Percentiles rank a stretch among this genome's conserved stretches.
These are phyloP conservation scores for Microcebus tavaratra DNA, from an alignment of 2,113 vertebrate genomes.

Conservation along the genomic window DNA sequence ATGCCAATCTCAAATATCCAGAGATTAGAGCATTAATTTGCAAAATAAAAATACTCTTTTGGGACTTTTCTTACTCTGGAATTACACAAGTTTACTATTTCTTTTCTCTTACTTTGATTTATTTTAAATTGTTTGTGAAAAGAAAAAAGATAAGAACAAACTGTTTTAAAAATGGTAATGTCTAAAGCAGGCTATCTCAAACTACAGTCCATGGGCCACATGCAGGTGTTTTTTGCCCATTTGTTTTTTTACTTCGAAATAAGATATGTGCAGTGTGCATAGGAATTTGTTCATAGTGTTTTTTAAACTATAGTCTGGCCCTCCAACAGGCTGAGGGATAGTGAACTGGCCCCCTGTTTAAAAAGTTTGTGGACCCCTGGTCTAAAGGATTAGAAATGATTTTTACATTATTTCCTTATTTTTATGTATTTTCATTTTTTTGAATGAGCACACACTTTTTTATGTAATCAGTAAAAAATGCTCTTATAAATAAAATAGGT, in stretches of 20 bases:
- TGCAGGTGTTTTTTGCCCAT: no score
- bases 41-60: not conserved
- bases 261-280: no score
- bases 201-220: no score
- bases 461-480: not conserved
- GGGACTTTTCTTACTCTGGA: not conserved
- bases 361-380: no score
- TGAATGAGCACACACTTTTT: not conserved
- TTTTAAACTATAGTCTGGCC: no score
- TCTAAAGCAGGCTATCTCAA: not conserved
- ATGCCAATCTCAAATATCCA: not conserved
- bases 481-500: not conserved
- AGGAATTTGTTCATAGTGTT: no score
- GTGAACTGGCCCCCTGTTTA: no score
- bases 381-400: not conserved
- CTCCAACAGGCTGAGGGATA: no score
- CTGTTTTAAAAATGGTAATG: not conserved
- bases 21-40: not conserved
- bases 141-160: not conserved
- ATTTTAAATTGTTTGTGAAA: not conserved
- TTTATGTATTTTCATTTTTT: not conserved
- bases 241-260: no score
- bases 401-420: not conserved
- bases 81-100: not conserved
- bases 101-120: not conserved